phyloP scores from a whole-genome alignment of 2,113 vertebrate genomes.

The Oryzias curvinotus region DNA sequence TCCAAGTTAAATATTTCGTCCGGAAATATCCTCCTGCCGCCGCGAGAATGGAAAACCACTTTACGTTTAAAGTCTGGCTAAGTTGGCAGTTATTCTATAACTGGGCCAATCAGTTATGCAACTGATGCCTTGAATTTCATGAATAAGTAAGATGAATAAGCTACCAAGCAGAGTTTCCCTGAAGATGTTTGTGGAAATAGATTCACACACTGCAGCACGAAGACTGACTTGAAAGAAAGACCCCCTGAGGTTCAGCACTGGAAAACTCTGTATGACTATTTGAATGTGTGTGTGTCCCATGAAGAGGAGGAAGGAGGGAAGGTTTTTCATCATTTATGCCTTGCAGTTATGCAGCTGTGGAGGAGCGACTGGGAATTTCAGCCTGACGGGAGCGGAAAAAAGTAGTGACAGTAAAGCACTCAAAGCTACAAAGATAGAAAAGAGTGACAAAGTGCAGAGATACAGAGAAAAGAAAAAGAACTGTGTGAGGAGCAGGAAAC shows the following conservation, averaged over 20 bases:
- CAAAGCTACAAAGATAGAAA: slow-evolving; percentile 6
- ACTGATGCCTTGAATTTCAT: slow-evolving; percentile 55
- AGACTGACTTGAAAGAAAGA: slow-evolving; percentile 35
- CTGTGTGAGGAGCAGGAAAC: neutral
- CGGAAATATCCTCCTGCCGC: neutral
- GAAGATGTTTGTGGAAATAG: slow-evolving; percentile 41
- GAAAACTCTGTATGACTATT: slow-evolving; percentile 16
- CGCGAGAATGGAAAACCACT: neutral
- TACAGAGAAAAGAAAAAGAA: slow-evolving; percentile 8
- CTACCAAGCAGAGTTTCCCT: slow-evolving; percentile 39
- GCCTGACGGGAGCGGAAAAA: slow-evolving; percentile 33
- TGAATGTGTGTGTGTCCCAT: neutral
- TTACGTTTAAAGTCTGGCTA: slow-evolving; percentile 19
- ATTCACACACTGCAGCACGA: slow-evolving; percentile 4
- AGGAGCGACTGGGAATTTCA: slow-evolving; percentile 39
- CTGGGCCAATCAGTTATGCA: slow-evolving; percentile 50
- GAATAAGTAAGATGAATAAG: slow-evolving; percentile 50
- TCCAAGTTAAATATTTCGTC: neutral
- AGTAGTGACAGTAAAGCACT: slow-evolving; percentile 28
- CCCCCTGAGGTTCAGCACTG: slow-evolving; percentile 15
- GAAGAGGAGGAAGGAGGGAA: slow-evolving; percentile 9
- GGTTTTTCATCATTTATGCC: slow-evolving; percentile 62
- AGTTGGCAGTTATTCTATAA: slow-evolving; percentile 24
- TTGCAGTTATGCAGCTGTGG: slow-evolving; percentile 48
- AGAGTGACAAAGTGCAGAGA: slow-evolving; percentile 5